Evolutionary conservation across 2,888 invertebrate species (phyloP), one percentile per base, ranked within the genome.

Genomic region (Drosophila tripunctata): DNA sequence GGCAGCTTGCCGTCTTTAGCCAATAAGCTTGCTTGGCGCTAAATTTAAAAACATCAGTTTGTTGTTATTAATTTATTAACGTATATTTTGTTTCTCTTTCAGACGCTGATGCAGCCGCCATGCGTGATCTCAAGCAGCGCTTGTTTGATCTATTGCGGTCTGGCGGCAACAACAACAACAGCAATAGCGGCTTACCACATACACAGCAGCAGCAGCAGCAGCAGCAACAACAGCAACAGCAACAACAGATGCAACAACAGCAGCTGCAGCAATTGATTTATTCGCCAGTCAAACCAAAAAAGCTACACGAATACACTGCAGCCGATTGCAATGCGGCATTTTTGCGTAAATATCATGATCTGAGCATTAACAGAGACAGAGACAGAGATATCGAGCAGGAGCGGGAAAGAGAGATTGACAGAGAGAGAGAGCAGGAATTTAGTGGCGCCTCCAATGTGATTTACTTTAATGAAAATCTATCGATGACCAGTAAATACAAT

Each of bases 381-480:
- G 67, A 69, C 2, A 4, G n/a, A 1, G 24, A 27, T 5, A 10
- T 17, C 8, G 40, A 21, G 10, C 21, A 54, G 8, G 64, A 75
- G 0, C 21, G 70, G 4, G 72, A 48, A 12, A 48, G 57, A 6
- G 67, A 66, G 24, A 10, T 57, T 7, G 51, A 58, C 15, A 40
- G n/a, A 12, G 35, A 48, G 27, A 41, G 50, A 24, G 19, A 62
- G 33, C 27, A 33, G 14, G 31, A 68, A 31, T 33, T 62, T 0
- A 64, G 58, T 7, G 58, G 64, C 1, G 38, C 62, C 10, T 40
- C 48, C n/a, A 90, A 89, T 67, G 80, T 91, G 2, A 91, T 91
- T n/a, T 90, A 91, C 57, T 91, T 91, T 52, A 91, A 91, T 68
- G 91, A 91, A 62, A 91, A 91, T 66, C 82, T 91, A n/a, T 90